Evolutionary conservation across 2,113 vertebrate species (phyloP).

Genomic region (Onychostruthus taczanowskii): DNA sequence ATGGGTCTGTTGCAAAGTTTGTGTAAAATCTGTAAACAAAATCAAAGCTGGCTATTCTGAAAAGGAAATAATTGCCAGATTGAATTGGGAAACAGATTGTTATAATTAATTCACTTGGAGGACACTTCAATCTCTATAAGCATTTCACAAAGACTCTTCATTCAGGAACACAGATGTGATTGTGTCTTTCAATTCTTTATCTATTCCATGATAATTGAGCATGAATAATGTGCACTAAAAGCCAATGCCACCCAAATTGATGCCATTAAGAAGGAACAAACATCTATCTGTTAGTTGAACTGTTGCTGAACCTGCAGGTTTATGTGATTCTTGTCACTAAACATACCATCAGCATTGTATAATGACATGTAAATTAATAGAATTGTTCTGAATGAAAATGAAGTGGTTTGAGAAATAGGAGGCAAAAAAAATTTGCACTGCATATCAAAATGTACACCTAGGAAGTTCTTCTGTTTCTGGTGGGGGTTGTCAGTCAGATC

Average conservation of each 20-base stretch:
- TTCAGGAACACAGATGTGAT: not conserved
- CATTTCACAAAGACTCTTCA: not conserved
- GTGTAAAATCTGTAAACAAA: not conserved
- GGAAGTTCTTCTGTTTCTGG: not conserved
- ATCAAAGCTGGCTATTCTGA: not conserved
- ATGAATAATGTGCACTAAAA: constrained; percentile 3
- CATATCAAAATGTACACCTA: not conserved
- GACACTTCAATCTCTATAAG: not conserved
- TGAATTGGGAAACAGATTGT: not conserved
- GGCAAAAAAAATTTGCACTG: not conserved
- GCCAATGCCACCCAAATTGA: not conserved
- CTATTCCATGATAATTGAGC: not conserved
- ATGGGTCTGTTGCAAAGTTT: not conserved
- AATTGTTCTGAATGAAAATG: not conserved
- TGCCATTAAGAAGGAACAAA: not conserved
- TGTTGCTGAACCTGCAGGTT: not conserved
- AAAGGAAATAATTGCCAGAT: constrained; percentile 5
- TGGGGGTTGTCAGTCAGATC: not conserved
- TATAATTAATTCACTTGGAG: constrained; percentile 19
- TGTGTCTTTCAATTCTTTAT: not conserved
- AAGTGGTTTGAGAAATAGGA: not conserved
- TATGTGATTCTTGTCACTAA: not conserved
- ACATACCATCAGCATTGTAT: not conserved
- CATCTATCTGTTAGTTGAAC: not conserved
- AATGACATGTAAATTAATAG: constrained; percentile 1